Conservation (phyloP, 1,140 invertebrate genomes). For the Tribolium madens region DNA sequence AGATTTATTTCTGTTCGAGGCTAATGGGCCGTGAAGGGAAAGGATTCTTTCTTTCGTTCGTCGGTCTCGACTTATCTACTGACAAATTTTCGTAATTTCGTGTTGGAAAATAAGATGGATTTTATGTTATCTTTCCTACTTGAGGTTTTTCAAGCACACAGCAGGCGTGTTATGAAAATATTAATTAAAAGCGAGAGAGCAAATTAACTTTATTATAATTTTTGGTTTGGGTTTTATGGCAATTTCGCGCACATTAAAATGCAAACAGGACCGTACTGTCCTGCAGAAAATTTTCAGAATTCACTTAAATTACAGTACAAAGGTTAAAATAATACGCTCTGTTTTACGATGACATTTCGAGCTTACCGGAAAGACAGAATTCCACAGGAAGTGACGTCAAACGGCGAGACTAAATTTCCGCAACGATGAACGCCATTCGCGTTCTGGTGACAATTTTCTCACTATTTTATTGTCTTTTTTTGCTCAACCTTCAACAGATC, state of each 20-base stretch:
- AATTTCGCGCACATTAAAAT: too few species aligned
- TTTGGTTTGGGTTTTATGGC: too few species aligned
- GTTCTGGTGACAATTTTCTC: constrained; percentile 45
- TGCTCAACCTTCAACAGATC: background rate
- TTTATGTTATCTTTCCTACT: constrained; percentile 17
- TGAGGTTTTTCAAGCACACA: background rate
- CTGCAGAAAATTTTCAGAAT: too few species aligned
- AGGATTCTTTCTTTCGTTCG: constrained; percentile 43
- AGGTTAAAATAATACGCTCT: constrained; percentile 15
- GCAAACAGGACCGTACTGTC: too few species aligned
- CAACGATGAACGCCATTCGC: constrained; percentile 29
- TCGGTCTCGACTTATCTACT: constrained; percentile 29
- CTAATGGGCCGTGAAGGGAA: constrained; percentile 42
- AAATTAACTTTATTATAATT: too few species aligned
- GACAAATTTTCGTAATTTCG: constrained; percentile 46
- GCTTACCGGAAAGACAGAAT: constrained; percentile 53
- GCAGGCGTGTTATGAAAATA: too few species aligned
- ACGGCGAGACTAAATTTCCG: constrained; percentile 49
- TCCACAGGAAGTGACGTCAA: constrained; percentile 50
- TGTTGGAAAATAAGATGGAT: constrained; percentile 20
- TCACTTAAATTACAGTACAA: constrained; percentile 37
- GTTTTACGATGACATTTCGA: constrained; percentile 49
- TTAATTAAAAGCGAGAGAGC: too few species aligned
- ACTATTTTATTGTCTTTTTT: constrained; percentile 39
- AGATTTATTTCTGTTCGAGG: constrained; percentile 44